Evolutionary conservation across 2,797 vertebrate species (phyloP), one percentile per base, ranked within the genome.

Genomic region (Pangasius krempfi): DNA sequence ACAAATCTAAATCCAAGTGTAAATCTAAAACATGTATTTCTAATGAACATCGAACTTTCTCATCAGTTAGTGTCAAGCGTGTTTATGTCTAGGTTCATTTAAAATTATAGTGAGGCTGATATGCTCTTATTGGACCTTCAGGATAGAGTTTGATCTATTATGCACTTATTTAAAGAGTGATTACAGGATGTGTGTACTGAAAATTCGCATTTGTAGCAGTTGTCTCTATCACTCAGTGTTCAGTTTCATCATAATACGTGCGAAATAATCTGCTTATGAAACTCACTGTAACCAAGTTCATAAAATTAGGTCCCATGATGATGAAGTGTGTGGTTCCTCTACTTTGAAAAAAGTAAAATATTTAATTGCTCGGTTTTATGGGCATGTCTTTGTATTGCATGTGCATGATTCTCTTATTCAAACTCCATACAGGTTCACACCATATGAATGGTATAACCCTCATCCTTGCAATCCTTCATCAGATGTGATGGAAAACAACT

Each of bases 401-500:
- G 72, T 88, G 40, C 44, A 58, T 83, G 52, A 84, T 27, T 75
- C 12, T 85, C 27, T 86, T 4, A 88, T 68, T 37, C 54, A 52
- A 25, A 91, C 94, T 93, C 44, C 94, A 88, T 92, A 80, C 97
- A 99, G 98, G 96, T 99, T 99, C 93, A 99, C 98, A 89, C 98
- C 98, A 4, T 99, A 99, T 79, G 98, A 99, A 93, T 99, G 98
- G 98, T 99, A 99, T 95, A 99, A 99, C 92, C 98, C 98, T 84
- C 98, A 99, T 92, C 97, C 97, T 0, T 99, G 98, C 96, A 99
- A 98, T 95, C 97, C 98, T 20, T 97, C 98, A 89, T 98, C 98
- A 68, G 97, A 97, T 76, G 96, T 98, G 88, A 96, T 99, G 94
- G 97, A 99, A 96, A 99, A 99, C 97, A 99, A 98, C 95, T 99